Evolutionary conservation across 2,888 invertebrate genomes (phyloP), one percentile per base, ranked within the genome.

Genomic region (Volucella inanis): DNA sequence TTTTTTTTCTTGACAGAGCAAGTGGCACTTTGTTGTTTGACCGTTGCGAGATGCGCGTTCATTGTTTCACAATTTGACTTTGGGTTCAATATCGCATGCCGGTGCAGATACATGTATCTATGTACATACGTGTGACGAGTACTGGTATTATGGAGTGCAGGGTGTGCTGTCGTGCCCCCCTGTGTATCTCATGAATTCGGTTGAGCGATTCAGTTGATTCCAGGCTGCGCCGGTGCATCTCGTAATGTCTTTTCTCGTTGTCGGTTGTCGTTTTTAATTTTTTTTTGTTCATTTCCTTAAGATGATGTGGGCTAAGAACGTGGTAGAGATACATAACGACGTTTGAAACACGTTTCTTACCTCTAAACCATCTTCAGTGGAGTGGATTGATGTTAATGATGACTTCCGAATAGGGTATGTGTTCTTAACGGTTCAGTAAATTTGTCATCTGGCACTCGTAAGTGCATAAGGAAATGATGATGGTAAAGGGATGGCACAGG

Each of bases 161-260:
- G 50, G 22, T 54, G 49, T 49, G 49, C n/a, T 10, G 18, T 49
- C 50, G 71, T 61, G 55, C 85, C 81, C 80, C 67, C 64, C 54
- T 64, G 38, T 61, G 54, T 71, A 85, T 72, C 75, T 81, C 70
- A 72, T 81, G 81, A 85, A 68, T 77, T 85, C 85, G 85, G 81
- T 85, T 85, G 85, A 85, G 85, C 68, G 81, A 85, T 81, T 85
- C 85, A 85, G 85, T 85, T 85, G 85, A 85, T 85, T 85, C 72
- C 85, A 85, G 85, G 71, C 85, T 85, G 85, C 62, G 85, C 75
- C 81, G 80, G 85, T 81, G 85, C 85, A 85, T 85, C 85, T 85
- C 72, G 79, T 80, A 67, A 67, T 74, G 61, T 64, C 18, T 61
- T 72, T 59, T 54, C 18, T 41, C 22, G 12, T 31, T 31, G 31